Evolutionary conservation across 2,797 vertebrate species (phyloP), one percentile per base, ranked within the genome.

Genomic region (Alcedo quadribrachys): DNA sequence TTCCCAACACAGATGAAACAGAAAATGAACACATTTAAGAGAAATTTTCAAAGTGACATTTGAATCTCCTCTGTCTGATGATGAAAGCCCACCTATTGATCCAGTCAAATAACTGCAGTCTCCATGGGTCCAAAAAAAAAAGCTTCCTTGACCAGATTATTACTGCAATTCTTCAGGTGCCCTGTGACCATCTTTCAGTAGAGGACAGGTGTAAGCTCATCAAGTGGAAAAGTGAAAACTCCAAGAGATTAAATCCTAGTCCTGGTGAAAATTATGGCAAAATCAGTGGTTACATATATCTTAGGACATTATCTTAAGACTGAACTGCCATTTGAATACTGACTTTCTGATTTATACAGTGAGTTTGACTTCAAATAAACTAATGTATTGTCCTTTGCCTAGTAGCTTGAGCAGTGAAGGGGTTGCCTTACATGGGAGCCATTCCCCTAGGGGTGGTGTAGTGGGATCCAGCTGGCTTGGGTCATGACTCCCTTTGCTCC

Each of bases 51-150:
- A 81, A 93, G 63, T 78, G 74, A 86, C 53, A 80, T 86, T 90
- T 94, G 89, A 94, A 94, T 81, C 32, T 30, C 42, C 67, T 70
- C 69, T 94, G 27, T 89, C 46, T 68, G 62, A 91, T 78, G 65
- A 92, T 78, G 70, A 92, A 94, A 95, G 92, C 57, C 58, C 63
- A 88, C 60, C 87, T 94, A 85, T 70, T 84, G 95, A 93, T 94
- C 76, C 73, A 90, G 75, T 77, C 73, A 90, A 88, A 60, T 30
- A 48, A 81, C 84, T 79, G 46, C 19, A 84, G 77, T 67, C 66
- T 93, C 62, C 87, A 73, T 66, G 68, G 62, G 76, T 88, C 79
- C 76, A 78, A 33, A 33, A 33, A 33, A 33, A 33, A 33, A 33
- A 82, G 67, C 78, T 78, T 93, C 78, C 62, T 68, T 84, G 69